Evolutionary conservation across 2,888 invertebrate genomes (phyloP).

Genomic region (Pardosa pseudoannulata): DNA sequence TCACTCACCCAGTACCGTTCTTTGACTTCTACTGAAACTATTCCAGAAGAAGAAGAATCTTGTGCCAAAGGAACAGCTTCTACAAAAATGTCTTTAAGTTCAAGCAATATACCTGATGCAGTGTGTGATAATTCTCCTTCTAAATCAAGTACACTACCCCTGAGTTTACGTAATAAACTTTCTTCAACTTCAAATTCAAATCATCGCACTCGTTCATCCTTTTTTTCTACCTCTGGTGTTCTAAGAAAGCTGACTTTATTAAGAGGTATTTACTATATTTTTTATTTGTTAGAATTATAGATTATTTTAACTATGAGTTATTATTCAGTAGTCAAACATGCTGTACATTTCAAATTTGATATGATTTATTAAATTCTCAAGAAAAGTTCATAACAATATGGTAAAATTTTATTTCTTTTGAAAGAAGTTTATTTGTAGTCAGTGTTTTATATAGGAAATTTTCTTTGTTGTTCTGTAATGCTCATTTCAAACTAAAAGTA

Average conservation of each 20-base stretch:
- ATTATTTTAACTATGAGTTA: no score
- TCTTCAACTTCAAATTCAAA: constrained; percentile 50
- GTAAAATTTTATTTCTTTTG: no score
- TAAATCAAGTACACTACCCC: constrained; percentile 70
- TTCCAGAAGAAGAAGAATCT: constrained; percentile 73
- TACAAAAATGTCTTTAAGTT: constrained; percentile 69
- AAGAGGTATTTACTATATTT: constrained; percentile 64
- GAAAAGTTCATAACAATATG: no score
- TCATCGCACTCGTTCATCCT: constrained; percentile 72
- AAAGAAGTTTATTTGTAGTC: no score
- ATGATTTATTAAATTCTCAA: no score
- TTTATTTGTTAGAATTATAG: neutral
- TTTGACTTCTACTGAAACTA: constrained; percentile 72
- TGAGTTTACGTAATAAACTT: constrained; percentile 53
- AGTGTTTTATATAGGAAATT: no score
- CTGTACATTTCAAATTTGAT: no score
- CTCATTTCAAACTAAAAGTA: no score
- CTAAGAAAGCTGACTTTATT: constrained; percentile 73
- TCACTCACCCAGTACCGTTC: constrained; percentile 67
- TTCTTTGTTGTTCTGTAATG: no score
- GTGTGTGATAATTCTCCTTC: constrained; percentile 56
- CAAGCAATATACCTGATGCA: constrained; percentile 73
- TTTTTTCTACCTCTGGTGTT: constrained; percentile 74
- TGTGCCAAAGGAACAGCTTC: constrained; percentile 37
- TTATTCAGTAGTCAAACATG: no score